These are phyloP conservation scores for Ammospiza maritima DNA, from an alignment of 2,797 vertebrate genomes.

Conservation along the genomic window DNA sequence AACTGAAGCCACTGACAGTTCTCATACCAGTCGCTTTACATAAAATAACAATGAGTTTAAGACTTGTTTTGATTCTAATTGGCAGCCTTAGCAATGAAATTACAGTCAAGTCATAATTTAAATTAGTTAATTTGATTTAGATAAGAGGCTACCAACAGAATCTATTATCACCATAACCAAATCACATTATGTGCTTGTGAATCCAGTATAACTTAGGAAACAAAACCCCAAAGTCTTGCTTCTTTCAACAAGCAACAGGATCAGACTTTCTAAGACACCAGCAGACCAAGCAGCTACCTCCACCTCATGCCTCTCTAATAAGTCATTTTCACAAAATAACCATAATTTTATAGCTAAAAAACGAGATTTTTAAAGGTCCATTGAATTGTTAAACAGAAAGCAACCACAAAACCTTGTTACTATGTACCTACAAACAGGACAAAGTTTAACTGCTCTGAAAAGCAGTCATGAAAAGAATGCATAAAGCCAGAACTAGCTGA, in stretches of 20 bases:
- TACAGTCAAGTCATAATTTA: neutral
- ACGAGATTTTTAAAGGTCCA: neutral
- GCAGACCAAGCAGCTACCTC: neutral
- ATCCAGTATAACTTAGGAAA: neutral
- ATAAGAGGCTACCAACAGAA: neutral
- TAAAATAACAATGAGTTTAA: slow-evolving; percentile 11
- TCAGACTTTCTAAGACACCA: neutral
- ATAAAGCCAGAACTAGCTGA: neutral
- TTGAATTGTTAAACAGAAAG: neutral
- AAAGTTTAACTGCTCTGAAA: neutral
- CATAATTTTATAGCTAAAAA: neutral
- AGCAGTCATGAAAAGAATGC: neutral
- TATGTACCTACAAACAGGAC: neutral
- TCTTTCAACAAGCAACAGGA: neutral
- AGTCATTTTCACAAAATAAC: neutral
- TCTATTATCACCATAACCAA: neutral
- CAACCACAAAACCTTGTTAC: neutral
- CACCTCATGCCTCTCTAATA: neutral
- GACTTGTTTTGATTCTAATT: neutral
- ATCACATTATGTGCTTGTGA: neutral
- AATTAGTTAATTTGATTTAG: slow-evolving; percentile 4
- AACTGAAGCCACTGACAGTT: neutral
- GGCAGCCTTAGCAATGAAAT: neutral
- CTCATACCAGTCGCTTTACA: neutral
- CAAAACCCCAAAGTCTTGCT: neutral